A percentile compares a stretch with the other conserved stretches of the same genome.
Evolutionary conservation across 1,140 invertebrate genomes (phyloP).

Genomic region (Apis laboriosa): DNA sequence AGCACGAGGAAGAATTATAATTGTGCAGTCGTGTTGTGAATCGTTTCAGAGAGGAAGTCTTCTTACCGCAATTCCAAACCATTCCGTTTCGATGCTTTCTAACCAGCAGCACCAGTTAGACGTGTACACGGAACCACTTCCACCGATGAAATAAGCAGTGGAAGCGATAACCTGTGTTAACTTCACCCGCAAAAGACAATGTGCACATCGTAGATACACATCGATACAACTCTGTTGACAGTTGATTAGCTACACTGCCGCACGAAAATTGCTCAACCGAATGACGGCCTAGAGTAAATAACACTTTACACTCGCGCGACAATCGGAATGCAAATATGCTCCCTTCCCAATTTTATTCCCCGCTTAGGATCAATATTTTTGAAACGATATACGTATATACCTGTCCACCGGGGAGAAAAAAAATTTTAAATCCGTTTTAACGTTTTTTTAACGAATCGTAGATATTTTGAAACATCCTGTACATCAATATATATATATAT

Average conservation of each 20-base stretch:
- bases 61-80: conserved; percentile 31
- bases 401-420: no score
- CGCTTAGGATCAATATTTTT: background rate
- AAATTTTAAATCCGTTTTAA: background rate
- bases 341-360: background rate
- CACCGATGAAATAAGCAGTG: conserved; percentile 31
- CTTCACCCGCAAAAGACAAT: background rate
- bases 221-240: background rate
- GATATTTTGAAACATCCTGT: background rate
- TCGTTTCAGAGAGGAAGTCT: background rate
- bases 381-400: background rate
- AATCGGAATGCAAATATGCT: background rate
- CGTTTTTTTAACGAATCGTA: background rate
- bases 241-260: background rate
- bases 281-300: background rate
- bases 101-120: background rate
- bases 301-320: background rate
- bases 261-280: background rate
- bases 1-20: no score
- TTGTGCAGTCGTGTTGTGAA: no score
- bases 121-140: conserved; percentile 16
- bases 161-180: background rate
- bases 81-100: conserved; percentile 5
- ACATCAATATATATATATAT: background rate
- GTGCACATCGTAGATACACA: background rate